phyloP scores from a whole-genome alignment of 2,113 vertebrate species.

The Oryzias celebensis region DNA sequence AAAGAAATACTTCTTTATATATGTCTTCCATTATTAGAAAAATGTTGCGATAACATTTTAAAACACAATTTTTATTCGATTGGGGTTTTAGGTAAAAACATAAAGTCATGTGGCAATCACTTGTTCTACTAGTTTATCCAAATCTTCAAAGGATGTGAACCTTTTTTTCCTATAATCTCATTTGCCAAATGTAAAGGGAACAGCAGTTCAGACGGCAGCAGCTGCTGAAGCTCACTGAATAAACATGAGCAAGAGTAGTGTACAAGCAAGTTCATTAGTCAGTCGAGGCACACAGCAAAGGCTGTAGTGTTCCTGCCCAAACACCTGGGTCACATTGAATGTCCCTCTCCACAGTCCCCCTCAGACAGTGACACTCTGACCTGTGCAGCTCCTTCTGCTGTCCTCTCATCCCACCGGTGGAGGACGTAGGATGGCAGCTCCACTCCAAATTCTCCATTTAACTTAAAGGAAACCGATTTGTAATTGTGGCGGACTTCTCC shows the following conservation, averaged over 20 bases:
- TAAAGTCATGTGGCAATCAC: too few relatives aligned
- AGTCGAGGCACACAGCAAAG: slow-evolving; percentile 26
- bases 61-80: too few relatives aligned
- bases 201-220: slow-evolving; percentile 1
- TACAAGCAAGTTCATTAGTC: slow-evolving; percentile 31
- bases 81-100: too few relatives aligned
- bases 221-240: slow-evolving; percentile 18
- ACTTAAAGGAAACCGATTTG: too few relatives aligned
- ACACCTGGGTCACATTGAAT: slow-evolving; percentile 36
- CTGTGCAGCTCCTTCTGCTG: slow-evolving; percentile 30
- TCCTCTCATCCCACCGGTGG: slow-evolving; percentile 21
- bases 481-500: background rate
- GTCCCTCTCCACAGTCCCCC: slow-evolving; percentile 1
- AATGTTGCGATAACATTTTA: too few relatives aligned
- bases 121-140: too few relatives aligned
- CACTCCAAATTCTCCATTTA: background rate
- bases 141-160: too few relatives aligned
- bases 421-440: slow-evolving; percentile 22
- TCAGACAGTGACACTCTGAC: slow-evolving; percentile 40
- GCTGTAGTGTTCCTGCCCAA: slow-evolving; percentile 31
- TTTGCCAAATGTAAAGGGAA: too few relatives aligned
- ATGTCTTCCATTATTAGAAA: too few relatives aligned
- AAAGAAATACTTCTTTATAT: too few relatives aligned
- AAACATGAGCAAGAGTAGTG: slow-evolving; percentile 10
- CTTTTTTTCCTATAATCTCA: too few relatives aligned